Base-by-base conservation (phyloP, 2,797 vertebrate genomes). In the Microctenopoma steveboyesi region DNA sequence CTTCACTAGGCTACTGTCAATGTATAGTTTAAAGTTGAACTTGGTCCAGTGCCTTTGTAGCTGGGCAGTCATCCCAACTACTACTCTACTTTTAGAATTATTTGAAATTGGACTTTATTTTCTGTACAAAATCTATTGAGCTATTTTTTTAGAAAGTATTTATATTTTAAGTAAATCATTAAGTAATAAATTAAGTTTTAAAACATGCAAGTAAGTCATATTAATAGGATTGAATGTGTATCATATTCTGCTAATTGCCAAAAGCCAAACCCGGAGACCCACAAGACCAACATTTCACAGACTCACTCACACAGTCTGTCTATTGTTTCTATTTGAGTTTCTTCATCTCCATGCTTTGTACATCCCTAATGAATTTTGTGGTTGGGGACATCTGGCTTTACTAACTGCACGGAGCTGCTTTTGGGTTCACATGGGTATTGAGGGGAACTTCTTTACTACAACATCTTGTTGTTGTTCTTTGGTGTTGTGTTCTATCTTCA, bases 371-470 rank as follows among this genome's bases (percentile, higher is more conserved):
- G 77, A 87, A 67, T 74, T 59, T 64, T 87, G 87, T 69, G 88
- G 88, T 91, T 64, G 67, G 68, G 79, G 83, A 86, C 88, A 91
- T 92, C 89, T 91, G 89, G 87, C 75, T 89, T 81, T 7, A 66
- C 65, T 85, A 81, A 88, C 82, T 78, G 72, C 63, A 77, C 66
- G 67, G 81, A 84, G 62, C 72, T 75, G 76, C 68, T 64, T 83
- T 64, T 76, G 63, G 51, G 37, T 80, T 84, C 80, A 77, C 83
- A 77, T 76, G 76, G 62, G 74, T 72, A 75, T 84, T 77, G 49
- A 65, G 35, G 83, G 91, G 88, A 88, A 91, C 82, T 89, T 91
- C 90, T 90, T 84, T 75, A 72, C 71, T 61, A 43, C 67, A 63
- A 39, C 33, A 18, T 80, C 76, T 74, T 64, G 68, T 81, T 30